Percentiles rank a stretch among this genome's conserved stretches.
These are phyloP conservation scores for Paratrypauchen microcephalus DNA, from an alignment of 2,797 vertebrate species.

Conservation along the genomic window DNA sequence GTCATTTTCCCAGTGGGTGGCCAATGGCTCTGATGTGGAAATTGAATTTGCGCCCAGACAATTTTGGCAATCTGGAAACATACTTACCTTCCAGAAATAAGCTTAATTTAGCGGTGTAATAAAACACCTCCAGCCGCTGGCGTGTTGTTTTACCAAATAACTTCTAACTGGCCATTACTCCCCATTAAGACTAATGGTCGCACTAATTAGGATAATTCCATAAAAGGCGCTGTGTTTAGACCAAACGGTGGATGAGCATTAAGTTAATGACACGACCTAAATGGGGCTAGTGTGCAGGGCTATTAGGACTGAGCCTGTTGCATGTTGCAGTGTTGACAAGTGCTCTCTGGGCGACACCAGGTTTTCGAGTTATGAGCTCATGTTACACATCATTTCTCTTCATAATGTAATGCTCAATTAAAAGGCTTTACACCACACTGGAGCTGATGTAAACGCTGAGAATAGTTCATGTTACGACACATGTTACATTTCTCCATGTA, in stretches of 20 bases:
- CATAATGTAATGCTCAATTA: conserved; percentile 47
- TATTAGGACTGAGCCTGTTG: conserved; percentile 52
- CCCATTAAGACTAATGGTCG: conserved; percentile 84
- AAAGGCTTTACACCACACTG: conserved; percentile 35
- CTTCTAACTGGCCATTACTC: conserved; percentile 89
- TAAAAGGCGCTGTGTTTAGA: conserved; percentile 83
- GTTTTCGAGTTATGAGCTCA: conserved; percentile 57
- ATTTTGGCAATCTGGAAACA: conserved; percentile 85
- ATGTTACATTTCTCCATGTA: not conserved
- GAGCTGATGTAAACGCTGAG: conserved; percentile 41
- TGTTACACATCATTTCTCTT: conserved; percentile 53
- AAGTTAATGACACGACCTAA: conserved; percentile 75
- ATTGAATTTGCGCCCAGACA: conserved; percentile 77
- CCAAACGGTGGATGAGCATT: conserved; percentile 78
- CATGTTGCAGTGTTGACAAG: conserved; percentile 49
- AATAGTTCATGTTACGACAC: conserved; percentile 31
- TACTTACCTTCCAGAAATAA: conserved; percentile 82
- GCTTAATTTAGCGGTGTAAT: conserved; percentile 82
- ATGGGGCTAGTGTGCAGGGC: conserved; percentile 53
- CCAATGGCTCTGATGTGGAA: conserved; percentile 75
- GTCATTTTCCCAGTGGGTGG: conserved; percentile 76
- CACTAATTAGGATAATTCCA: conserved; percentile 86
- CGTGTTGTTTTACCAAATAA: conserved; percentile 84
- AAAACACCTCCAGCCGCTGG: conserved; percentile 82
- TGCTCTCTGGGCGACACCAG: conserved; percentile 25